A percentile compares a stretch with the other conserved stretches of the same genome.
phyloP scores from a whole-genome alignment of 2,888 invertebrate species.

The Embidobia sp. region DNA sequence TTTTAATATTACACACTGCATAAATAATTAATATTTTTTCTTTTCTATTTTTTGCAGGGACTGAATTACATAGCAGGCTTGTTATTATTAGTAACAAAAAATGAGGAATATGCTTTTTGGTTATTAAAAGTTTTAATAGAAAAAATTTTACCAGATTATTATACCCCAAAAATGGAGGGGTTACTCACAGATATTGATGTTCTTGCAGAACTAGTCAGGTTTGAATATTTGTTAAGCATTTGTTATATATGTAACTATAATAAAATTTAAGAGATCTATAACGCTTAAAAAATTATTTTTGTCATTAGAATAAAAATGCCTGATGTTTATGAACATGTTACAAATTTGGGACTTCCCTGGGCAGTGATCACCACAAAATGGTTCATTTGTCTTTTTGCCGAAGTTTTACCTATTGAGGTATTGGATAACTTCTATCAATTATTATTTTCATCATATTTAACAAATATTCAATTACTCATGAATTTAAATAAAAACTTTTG shows the following conservation, averaged over 20 bases:
- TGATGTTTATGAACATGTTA: conserved; percentile 90
- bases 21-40: conserved; percentile 31
- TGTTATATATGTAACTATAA: neutral
- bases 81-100: conserved; percentile 91
- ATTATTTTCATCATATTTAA: no score
- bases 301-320: conserved; percentile 88
- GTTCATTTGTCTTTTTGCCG: conserved; percentile 97
- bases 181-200: conserved; percentile 94
- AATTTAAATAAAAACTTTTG: conserved; percentile 13
- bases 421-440: conserved; percentile 24
- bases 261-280: neutral
- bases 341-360: conserved; percentile 92
- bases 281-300: neutral
- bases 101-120: conserved; percentile 97
- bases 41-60: conserved; percentile 83
- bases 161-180: conserved; percentile 94
- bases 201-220: conserved; percentile 90
- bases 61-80: conserved; percentile 96
- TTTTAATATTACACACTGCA: no score
- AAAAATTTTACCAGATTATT: conserved; percentile 92
- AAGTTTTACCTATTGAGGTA: conserved; percentile 94
- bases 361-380: conserved; percentile 96
- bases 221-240: no score
- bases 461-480: neutral
- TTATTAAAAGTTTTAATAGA: conserved; percentile 94